phyloP scores from a whole-genome alignment of 1,140 invertebrate genomes.

The Euwallacea similis region DNA sequence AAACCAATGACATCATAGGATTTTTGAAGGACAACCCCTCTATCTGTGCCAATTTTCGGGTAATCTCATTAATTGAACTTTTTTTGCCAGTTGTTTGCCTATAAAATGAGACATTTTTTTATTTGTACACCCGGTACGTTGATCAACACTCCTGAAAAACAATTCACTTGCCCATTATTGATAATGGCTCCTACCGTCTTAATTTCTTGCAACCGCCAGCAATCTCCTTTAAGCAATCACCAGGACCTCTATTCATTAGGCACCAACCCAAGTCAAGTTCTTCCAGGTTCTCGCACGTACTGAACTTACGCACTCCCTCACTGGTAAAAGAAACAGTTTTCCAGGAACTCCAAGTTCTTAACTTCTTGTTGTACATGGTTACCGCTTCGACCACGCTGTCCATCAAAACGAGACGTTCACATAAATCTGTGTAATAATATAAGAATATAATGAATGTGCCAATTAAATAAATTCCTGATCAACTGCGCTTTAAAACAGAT shows the following conservation, averaged over 20 bases:
- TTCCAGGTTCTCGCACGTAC: constrained; percentile 69
- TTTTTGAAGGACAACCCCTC: too few species aligned
- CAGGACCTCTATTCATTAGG: constrained; percentile 52
- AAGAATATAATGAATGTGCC: constrained; percentile 17
- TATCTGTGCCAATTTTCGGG: too few species aligned
- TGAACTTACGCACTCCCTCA: constrained; percentile 67
- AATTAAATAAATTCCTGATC: background rate
- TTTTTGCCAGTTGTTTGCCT: too few species aligned
- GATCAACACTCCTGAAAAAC: too few species aligned
- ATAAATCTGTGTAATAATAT: constrained; percentile 54
- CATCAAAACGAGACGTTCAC: constrained; percentile 61
- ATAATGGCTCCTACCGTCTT: constrained; percentile 51
- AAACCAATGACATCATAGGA: too few species aligned
- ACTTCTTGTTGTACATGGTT: constrained; percentile 64
- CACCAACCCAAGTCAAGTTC: constrained; percentile 91
- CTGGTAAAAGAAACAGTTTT: constrained; percentile 75
- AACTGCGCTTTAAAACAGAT: background rate
- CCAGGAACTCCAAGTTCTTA: constrained; percentile 83
- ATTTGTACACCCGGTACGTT: too few species aligned
- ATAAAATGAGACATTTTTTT: too few species aligned
- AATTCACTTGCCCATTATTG: background rate
- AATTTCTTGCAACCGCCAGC: constrained; percentile 58
- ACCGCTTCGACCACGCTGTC: constrained; percentile 70
- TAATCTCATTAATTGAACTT: too few species aligned
- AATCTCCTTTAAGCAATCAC: constrained; percentile 56